phyloP scores from a whole-genome alignment of 1,140 invertebrate species.

The Planococcus citri region DNA sequence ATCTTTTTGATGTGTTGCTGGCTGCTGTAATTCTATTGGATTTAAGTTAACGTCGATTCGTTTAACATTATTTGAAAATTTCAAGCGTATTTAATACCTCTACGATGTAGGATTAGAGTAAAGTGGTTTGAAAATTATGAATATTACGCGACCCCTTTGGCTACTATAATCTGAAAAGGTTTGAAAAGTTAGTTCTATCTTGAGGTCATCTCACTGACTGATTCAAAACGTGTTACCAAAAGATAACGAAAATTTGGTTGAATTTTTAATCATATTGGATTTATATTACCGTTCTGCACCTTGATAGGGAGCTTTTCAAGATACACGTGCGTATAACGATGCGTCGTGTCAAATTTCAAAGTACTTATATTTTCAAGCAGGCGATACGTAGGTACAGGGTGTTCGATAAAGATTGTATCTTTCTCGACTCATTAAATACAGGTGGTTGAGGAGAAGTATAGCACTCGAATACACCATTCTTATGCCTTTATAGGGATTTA shows the following conservation, averaged over 20 bases:
- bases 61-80: too few relatives aligned
- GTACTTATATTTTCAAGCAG: background rate
- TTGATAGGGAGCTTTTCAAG: background rate
- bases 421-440: too few relatives aligned
- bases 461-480: too few relatives aligned
- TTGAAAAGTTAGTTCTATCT: background rate
- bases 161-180: background rate
- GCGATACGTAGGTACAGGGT: too few relatives aligned
- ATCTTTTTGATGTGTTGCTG: too few relatives aligned
- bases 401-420: too few relatives aligned
- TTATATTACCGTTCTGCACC: background rate
- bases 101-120: too few relatives aligned
- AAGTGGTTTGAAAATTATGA: background rate
- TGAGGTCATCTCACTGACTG: background rate
- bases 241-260: background rate
- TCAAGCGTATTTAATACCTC: too few relatives aligned
- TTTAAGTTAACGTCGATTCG: too few relatives aligned
- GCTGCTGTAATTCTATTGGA: too few relatives aligned
- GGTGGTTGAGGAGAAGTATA: too few relatives aligned
- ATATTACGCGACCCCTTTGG: background rate
- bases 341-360: background rate
- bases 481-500: too few relatives aligned
- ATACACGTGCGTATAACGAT: background rate
- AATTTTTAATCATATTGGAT: background rate
- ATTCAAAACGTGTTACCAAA: background rate